These are phyloP conservation scores for Ptychobarbus kaznakovi DNA, from an alignment of 2,797 vertebrate genomes.

Conservation along the genomic window DNA sequence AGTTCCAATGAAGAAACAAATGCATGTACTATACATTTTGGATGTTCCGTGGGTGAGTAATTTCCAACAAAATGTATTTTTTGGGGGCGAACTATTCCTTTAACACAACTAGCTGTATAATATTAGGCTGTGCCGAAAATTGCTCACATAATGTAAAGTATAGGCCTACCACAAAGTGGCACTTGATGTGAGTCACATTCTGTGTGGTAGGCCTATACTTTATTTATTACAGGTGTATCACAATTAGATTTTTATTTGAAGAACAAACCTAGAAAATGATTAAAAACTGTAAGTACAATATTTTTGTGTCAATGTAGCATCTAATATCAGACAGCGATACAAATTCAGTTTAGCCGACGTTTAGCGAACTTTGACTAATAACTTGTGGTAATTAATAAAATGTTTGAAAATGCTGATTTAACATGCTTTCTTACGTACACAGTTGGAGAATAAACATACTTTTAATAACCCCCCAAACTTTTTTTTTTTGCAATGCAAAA, in stretches of 20 bases:
- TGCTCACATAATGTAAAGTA: not conserved
- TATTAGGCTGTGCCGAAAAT: not conserved
- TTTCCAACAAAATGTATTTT: not conserved
- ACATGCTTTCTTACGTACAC: not conserved
- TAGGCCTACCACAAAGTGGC: too few species aligned
- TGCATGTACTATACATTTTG: not conserved
- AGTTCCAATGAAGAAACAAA: not conserved
- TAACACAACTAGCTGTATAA: not conserved
- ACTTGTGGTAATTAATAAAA: not conserved
- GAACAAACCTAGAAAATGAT: not conserved
- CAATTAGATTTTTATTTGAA: not conserved
- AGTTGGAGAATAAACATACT: not conserved
- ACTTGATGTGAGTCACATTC: not conserved
- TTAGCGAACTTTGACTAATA: not conserved
- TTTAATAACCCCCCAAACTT: not conserved
- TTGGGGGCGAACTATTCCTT: not conserved
- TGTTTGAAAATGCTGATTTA: not conserved
- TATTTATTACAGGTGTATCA: not conserved
- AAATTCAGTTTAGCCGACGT: not conserved
- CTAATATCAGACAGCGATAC: too few species aligned
- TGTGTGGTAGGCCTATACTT: not conserved
- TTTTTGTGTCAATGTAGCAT: not conserved
- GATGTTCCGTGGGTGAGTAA: not conserved
- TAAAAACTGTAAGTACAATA: not conserved
- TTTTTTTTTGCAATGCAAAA: not conserved